A percentile compares a stretch with the other conserved stretches of the same genome.
phyloP scores from a whole-genome alignment of 2,888 invertebrate species.

The Acronicta aceris region DNA sequence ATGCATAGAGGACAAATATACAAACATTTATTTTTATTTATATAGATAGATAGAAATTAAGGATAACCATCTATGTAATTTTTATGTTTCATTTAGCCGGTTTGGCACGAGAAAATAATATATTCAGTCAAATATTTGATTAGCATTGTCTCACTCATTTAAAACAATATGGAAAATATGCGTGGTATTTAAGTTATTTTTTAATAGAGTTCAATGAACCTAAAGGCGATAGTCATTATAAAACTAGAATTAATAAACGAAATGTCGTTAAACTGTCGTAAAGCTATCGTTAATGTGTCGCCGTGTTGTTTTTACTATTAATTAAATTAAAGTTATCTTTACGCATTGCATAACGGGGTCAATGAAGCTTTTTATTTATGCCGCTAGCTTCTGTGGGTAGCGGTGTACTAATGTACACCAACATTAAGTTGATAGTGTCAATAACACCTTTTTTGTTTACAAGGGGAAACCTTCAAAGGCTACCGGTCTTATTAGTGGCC shows the following conservation, averaged over 20 bases:
- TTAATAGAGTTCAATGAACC: slow-evolving; percentile 36
- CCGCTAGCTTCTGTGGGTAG: background rate
- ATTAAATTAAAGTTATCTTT: slow-evolving; percentile 49
- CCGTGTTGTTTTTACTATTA: slow-evolving; percentile 47
- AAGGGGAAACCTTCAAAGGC: no score
- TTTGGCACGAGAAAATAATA: background rate
- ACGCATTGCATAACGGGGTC: slow-evolving; percentile 13
- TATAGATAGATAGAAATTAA: background rate
- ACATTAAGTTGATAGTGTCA: no score
- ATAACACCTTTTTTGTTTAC: no score
- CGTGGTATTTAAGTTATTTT: slow-evolving; percentile 8
- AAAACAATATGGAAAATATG: background rate
- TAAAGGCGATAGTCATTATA: slow-evolving; percentile 8
- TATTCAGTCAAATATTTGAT: background rate
- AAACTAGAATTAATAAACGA: slow-evolving; percentile 48
- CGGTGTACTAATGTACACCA: background rate
- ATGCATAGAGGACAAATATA: no score
- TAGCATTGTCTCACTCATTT: background rate
- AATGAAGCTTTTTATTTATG: slow-evolving; percentile 4
- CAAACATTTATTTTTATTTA: no score
- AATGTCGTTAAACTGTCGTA: slow-evolving; percentile 45
- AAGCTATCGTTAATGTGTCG: slow-evolving; percentile 47
- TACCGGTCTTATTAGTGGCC: no score
- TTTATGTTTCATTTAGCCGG: background rate
- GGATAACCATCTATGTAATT: background rate